These are phyloP conservation scores for Apotomis turbidana DNA, from an alignment of 2,888 invertebrate species.

Conservation along the genomic window DNA sequence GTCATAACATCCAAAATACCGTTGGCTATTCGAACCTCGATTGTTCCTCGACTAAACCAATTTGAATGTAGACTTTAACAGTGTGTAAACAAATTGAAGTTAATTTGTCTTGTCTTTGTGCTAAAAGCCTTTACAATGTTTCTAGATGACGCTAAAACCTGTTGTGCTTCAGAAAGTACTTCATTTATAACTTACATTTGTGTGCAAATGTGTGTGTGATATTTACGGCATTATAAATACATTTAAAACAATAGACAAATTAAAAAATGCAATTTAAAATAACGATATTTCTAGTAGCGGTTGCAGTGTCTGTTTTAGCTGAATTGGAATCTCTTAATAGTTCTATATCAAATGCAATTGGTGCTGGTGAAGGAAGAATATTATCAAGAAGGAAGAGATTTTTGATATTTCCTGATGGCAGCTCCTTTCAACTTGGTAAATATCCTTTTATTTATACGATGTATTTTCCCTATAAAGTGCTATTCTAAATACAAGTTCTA, in stretches of 20 bases:
- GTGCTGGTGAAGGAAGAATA: slow-evolving; percentile 44
- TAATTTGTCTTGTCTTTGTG: slow-evolving; percentile 51
- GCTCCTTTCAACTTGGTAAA: slow-evolving; percentile 84
- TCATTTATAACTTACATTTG: background rate
- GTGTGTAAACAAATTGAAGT: slow-evolving; percentile 55
- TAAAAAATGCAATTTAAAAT: background rate
- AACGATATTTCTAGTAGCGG: background rate
- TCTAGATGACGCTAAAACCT: background rate
- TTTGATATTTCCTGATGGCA: slow-evolving; percentile 84
- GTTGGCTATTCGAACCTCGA: slow-evolving; percentile 27
- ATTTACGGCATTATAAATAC: too few species aligned
- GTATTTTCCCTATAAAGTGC: too few species aligned
- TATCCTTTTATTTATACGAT: background rate
- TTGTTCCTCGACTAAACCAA: slow-evolving; percentile 44
- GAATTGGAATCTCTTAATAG: slow-evolving; percentile 24
- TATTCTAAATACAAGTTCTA: too few species aligned
- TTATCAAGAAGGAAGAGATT: slow-evolving; percentile 82
- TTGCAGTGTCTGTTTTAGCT: slow-evolving; percentile 10
- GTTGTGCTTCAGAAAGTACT: background rate
- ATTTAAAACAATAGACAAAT: too few species aligned
- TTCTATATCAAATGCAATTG: slow-evolving; percentile 4
- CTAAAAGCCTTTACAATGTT: slow-evolving; percentile 42
- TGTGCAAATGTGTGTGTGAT: too few species aligned
- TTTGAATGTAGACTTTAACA: slow-evolving; percentile 55
- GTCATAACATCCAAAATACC: slow-evolving; percentile 17